A percentile compares a stretch with the other conserved stretches of the same genome.
phyloP scores from a whole-genome alignment of 2,797 vertebrate species.

The Arctocebus calabarensis region DNA sequence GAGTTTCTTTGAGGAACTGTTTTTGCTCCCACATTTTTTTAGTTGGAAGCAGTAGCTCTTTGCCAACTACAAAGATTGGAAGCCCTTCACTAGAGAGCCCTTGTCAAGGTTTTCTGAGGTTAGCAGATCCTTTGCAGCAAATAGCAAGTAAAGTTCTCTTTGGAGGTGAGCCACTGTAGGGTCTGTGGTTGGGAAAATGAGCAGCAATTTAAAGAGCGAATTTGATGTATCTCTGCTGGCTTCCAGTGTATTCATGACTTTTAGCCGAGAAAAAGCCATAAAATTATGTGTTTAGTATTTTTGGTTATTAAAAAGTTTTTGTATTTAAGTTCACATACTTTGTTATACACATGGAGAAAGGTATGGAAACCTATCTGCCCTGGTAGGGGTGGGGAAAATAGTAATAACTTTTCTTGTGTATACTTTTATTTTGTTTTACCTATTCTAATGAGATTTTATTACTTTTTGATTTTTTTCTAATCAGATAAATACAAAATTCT shows the following conservation, averaged over 20 bases:
- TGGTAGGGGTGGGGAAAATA: background rate
- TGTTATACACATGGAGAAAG: background rate
- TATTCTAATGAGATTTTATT: background rate
- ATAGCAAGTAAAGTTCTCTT: background rate
- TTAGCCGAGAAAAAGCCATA: background rate
- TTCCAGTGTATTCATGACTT: conserved; percentile 30
- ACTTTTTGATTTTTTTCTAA: background rate
- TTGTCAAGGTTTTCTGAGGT: background rate
- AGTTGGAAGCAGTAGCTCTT: background rate
- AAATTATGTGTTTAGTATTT: background rate
- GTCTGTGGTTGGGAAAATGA: background rate
- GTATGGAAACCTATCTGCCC: background rate
- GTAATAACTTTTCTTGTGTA: background rate
- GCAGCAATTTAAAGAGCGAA: conserved; percentile 20
- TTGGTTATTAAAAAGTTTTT: conserved; percentile 17
- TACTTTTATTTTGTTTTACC: background rate
- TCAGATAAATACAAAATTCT: background rate
- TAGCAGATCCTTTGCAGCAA: background rate
- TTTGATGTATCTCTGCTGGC: background rate
- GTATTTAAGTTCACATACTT: background rate
- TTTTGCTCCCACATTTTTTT: background rate
- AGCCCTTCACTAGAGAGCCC: background rate
- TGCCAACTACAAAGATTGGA: background rate
- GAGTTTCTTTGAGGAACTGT: background rate
- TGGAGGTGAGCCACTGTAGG: background rate